Evolutionary conservation across 2,797 vertebrate genomes (phyloP), one percentile per base, ranked within the genome.

Genomic region (Kryptopterus vitreolus): DNA sequence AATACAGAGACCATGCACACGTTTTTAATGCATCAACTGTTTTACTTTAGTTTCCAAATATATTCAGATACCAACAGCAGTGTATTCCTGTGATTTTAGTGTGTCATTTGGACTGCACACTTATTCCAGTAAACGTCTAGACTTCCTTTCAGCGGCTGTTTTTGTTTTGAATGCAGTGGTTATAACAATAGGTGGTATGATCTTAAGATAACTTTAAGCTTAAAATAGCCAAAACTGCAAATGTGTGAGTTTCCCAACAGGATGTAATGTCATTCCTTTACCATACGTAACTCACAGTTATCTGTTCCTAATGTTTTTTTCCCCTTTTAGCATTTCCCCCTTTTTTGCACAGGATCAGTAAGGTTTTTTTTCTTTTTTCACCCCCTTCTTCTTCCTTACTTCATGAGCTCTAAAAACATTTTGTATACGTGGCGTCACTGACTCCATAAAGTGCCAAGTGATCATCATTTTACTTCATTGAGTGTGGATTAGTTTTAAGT

Each of bases 131-230:
- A 24, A 48, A 69, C 66, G 20, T 38, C 66, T 88, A 87, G 82
- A 78, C 83, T 74, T 75, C 82, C 79, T 68, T 58, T 83, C 59
- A 55, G 66, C 50, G 69, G 55, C 72, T 81, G 62, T 62, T 72
- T 58, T 43, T 65, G 55, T 79, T 79, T 35, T 58, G 65, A 59
- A 82, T 76, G 82, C 73, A 76, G 76, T 70, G 53, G 57, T 76
- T 69, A 26, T 81, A 90, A 91, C 90, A 92, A 88, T 84, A 85
- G 83, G 79, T 72, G 29, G 75, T 63, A 58, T 86, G 88, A 87
- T 91, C 80, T 58, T 48, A 82, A 58, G 88, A 88, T 85, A 82
- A 57, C 53, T 74, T 46, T n/a, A 7, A 48, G 55, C 78, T 88
- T 87, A 90, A 90, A 90, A 91, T 91, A 91, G 85, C 79, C 62